Conservation (phyloP, 2,797 vertebrate species). For the Acestrorhynchus altus region DNA sequence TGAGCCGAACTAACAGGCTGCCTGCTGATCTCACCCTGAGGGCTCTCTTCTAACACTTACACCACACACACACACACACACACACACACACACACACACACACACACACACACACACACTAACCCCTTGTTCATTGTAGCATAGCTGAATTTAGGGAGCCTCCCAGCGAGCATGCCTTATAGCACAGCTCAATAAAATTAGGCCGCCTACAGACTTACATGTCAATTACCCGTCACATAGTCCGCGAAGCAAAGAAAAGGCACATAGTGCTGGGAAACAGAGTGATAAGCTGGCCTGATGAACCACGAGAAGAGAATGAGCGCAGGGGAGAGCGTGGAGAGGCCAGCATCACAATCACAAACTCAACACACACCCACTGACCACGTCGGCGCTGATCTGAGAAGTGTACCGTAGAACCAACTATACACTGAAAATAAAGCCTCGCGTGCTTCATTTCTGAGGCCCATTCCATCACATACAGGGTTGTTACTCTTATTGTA, state of each 20-base stretch:
- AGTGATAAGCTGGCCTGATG: slow-evolving; percentile 13
- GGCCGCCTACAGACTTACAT: slow-evolving; percentile 73
- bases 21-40: slow-evolving; percentile 60
- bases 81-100: slow-evolving; percentile 53
- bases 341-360: slow-evolving; percentile 64
- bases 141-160: slow-evolving; percentile 71
- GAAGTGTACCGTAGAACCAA: slow-evolving; percentile 80
- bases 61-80: slow-evolving; percentile 16
- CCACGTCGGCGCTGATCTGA: background rate
- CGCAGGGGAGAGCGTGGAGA: slow-evolving; percentile 53
- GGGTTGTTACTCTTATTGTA: too few relatives aligned
- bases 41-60: slow-evolving; percentile 44
- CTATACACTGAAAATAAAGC: slow-evolving; percentile 81
- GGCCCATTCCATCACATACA: slow-evolving; percentile 72
- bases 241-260: slow-evolving; percentile 68
- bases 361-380: slow-evolving; percentile 46
- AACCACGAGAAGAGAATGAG: slow-evolving; percentile 61
- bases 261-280: slow-evolving; percentile 41
- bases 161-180: slow-evolving; percentile 71
- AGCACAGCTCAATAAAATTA: slow-evolving; percentile 78
- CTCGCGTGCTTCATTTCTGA: slow-evolving; percentile 68
- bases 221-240: slow-evolving; percentile 76
- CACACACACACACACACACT: slow-evolving; percentile 45
- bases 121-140: slow-evolving; percentile 68
- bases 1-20: slow-evolving; percentile 77